Conservation (phyloP, 2,797 vertebrate genomes). For the Gobio occitaniae region DNA sequence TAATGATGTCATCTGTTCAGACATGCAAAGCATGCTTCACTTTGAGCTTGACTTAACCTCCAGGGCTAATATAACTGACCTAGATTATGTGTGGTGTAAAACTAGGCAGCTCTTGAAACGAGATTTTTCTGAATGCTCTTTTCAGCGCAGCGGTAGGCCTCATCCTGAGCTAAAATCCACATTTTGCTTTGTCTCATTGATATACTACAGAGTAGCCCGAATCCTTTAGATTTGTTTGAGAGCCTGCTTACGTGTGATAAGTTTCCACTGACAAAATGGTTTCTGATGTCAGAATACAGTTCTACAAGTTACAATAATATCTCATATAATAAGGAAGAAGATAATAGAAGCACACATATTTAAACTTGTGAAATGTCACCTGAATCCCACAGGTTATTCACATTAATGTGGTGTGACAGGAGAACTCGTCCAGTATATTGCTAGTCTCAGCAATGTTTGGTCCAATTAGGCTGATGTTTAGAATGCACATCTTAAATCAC, state of each 20-base stretch:
- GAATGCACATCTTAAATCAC: slow-evolving; percentile 13
- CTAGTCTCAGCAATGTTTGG: slow-evolving; percentile 22
- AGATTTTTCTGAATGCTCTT: slow-evolving; percentile 28
- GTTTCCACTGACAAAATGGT: neutral
- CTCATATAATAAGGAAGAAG: neutral
- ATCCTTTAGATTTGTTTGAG: slow-evolving; percentile 1
- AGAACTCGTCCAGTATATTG: slow-evolving; percentile 26
- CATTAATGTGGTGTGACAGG: slow-evolving; percentile 27
- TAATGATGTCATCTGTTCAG: slow-evolving; percentile 61
- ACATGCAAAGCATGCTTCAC: slow-evolving; percentile 57
- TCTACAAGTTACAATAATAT: neutral
- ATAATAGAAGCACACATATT: neutral
- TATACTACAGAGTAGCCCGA: neutral
- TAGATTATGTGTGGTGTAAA: slow-evolving; percentile 33
- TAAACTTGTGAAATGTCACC: slow-evolving; percentile 23
- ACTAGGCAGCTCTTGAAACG: slow-evolving; percentile 10
- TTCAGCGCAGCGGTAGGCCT: slow-evolving; percentile 31
- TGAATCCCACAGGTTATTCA: slow-evolving; percentile 14
- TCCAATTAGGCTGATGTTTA: slow-evolving; percentile 33
- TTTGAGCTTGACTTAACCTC: slow-evolving; percentile 48
- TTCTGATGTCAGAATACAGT: neutral
- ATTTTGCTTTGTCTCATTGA: slow-evolving; percentile 5
- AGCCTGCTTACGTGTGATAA: neutral
- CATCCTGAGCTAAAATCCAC: slow-evolving; percentile 17
- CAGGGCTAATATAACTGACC: slow-evolving; percentile 46